Evolutionary conservation across 2,797 vertebrate genomes (phyloP).

Genomic region (Choloepus didactylus): DNA sequence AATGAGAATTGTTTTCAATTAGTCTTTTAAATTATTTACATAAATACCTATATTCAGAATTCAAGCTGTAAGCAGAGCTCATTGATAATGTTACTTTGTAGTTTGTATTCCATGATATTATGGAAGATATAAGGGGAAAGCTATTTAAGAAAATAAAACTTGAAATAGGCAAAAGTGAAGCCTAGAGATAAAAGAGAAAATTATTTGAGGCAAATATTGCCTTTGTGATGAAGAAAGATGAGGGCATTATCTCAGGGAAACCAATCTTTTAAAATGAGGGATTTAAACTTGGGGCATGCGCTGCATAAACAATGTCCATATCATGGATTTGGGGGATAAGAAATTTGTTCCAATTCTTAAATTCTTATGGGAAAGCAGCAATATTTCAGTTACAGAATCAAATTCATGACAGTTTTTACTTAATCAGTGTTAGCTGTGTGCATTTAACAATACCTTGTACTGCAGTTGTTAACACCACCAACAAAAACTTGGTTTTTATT

Average conservation of each 20-base stretch:
- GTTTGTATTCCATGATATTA: background rate
- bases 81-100: slow-evolving; percentile 10
- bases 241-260: background rate
- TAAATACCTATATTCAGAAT: background rate
- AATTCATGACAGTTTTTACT: slow-evolving; percentile 11
- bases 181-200: slow-evolving; percentile 48
- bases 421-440: slow-evolving; percentile 2
- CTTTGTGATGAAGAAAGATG: background rate
- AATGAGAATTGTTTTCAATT: background rate
- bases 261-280: background rate
- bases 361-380: slow-evolving; percentile 25
- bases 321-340: background rate
- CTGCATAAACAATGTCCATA: background rate
- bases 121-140: slow-evolving; percentile 11
- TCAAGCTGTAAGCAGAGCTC: background rate
- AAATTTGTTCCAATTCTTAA: slow-evolving; percentile 23
- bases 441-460: slow-evolving; percentile 46
- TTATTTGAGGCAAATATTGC: background rate
- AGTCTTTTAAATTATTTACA: background rate
- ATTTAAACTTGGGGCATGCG: slow-evolving; percentile 20
- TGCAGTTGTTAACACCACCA: background rate
- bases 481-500: background rate
- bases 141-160: slow-evolving; percentile 35
- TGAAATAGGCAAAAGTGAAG: background rate
- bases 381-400: slow-evolving; percentile 38